phyloP scores from a whole-genome alignment of 2,113 vertebrate species.

The Spilogale gracilis region DNA sequence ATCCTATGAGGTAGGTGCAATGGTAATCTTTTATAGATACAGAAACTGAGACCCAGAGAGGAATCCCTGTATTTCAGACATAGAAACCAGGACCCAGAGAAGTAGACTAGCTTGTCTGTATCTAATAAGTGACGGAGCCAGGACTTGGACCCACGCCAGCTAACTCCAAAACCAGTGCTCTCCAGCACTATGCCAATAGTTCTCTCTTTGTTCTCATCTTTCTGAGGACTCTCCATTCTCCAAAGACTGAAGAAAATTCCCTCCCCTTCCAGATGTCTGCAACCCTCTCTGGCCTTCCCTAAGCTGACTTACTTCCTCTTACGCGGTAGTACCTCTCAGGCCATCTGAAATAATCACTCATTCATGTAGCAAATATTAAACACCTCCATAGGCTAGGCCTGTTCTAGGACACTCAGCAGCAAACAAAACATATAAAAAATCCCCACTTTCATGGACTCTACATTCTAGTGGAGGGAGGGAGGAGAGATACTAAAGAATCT shows the following conservation, averaged over 20 bases:
- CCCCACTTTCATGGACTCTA: not conserved
- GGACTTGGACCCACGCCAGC: not conserved
- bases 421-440: slow-evolving; percentile 11
- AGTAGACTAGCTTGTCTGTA: not conserved
- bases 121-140: not conserved
- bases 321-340: not conserved
- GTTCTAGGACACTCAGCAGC: not conserved
- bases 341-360: not conserved
- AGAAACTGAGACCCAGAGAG: not conserved
- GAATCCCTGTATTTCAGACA: not conserved
- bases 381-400: not conserved
- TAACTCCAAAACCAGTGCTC: not conserved
- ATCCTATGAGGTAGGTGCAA: not conserved
- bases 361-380: not conserved
- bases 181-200: not conserved
- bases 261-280: not conserved
- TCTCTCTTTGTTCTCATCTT: not conserved
- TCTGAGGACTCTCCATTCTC: not conserved
- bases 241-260: not conserved
- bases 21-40: not conserved
- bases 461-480: not conserved
- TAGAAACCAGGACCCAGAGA: not conserved
- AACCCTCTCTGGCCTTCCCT: not conserved
- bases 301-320: not conserved
- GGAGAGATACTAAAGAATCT: not conserved